These are phyloP conservation scores for Himalopsyche kuldschensis DNA, from an alignment of 2,888 invertebrate species.

Conservation along the genomic window DNA sequence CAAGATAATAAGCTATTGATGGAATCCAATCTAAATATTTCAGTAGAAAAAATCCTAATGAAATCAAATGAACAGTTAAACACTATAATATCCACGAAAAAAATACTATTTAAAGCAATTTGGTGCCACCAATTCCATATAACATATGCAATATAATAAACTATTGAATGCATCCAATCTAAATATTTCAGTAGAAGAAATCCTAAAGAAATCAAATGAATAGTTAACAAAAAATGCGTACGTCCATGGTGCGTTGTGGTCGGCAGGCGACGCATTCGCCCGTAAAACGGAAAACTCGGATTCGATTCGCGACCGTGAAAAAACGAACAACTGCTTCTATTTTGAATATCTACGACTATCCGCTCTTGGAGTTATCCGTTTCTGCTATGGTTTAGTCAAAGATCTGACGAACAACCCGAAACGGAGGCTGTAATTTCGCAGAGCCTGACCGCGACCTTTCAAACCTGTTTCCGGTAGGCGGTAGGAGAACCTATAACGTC, in stretches of 20 bases:
- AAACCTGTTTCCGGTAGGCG: not conserved
- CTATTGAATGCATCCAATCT: too few relatives aligned
- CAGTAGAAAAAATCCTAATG: too few relatives aligned
- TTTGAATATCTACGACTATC: not conserved
- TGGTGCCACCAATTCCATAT: too few relatives aligned
- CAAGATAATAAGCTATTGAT: too few relatives aligned
- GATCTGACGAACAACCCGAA: not conserved
- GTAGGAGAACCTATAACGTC: not conserved
- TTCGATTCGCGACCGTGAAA: not conserved
- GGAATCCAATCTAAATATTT: too few relatives aligned
- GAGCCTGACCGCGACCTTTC: not conserved
- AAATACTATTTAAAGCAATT: too few relatives aligned
- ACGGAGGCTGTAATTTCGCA: not conserved
- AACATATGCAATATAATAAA: too few relatives aligned
- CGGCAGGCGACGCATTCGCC: not conserved
- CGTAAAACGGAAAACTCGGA: not conserved
- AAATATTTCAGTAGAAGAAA: too few relatives aligned
- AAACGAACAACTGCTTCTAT: not conserved
- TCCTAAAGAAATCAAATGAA: too few relatives aligned
- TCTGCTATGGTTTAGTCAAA: not conserved
- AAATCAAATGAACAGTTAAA: too few relatives aligned
- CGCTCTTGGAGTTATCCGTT: not conserved
- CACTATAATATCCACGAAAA: too few relatives aligned
- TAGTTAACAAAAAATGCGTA: not conserved
- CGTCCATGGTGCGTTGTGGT: not conserved